A percentile compares a stretch with the other conserved stretches of the same genome.
These are phyloP conservation scores for Sminthopsis crassicaudata DNA, from an alignment of 2,113 vertebrate genomes.

Conservation along the genomic window DNA sequence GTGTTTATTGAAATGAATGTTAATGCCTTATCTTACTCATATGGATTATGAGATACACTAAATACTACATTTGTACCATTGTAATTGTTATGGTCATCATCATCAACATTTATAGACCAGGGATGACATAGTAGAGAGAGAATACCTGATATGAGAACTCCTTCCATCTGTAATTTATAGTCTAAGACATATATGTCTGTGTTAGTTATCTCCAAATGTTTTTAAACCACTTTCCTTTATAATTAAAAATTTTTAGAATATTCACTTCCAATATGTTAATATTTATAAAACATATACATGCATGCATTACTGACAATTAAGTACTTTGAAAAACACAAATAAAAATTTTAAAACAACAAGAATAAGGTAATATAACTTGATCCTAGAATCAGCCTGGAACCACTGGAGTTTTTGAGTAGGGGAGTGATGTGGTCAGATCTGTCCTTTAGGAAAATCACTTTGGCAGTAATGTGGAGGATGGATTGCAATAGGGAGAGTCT, in stretches of 20 bases:
- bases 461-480: background rate
- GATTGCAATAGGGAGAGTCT: too few species aligned
- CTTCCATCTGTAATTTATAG: background rate
- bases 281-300: background rate
- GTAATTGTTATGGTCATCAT: too few species aligned
- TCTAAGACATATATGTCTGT: background rate
- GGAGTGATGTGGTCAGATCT: too few species aligned
- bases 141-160: background rate
- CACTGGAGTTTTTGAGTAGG: background rate
- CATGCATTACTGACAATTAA: background rate
- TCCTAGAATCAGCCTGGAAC: background rate
- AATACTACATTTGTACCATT: background rate
- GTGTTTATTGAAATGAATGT: background rate
- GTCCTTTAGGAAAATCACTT: background rate
- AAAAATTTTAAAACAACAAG: background rate
- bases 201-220: background rate
- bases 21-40: background rate
- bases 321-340: background rate
- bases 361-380: background rate
- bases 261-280: background rate
- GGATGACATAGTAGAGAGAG: background rate
- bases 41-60: background rate
- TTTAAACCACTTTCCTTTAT: background rate
- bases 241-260: background rate
- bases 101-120: background rate